Evolutionary conservation across 2,888 invertebrate species (phyloP), one percentile per base, ranked within the genome.

Genomic region (Hololepta plana): DNA sequence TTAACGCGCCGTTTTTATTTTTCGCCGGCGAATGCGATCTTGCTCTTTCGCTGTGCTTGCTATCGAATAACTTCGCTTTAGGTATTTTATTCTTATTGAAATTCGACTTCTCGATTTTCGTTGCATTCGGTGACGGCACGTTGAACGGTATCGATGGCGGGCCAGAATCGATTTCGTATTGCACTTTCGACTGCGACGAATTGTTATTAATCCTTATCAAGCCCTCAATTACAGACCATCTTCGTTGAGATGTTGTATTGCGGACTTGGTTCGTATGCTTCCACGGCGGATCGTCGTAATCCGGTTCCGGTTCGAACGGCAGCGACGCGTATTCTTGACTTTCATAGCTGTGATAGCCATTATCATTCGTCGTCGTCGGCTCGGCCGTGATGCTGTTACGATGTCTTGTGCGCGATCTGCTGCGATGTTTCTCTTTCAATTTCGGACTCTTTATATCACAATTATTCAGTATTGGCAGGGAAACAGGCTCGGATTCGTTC

Each of bases 271-370:
- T 23, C 6, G 20, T 20, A 10, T 23, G 20, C 15, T 26, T 17
- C 35, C 32, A 33, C 4, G 29, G 31, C 4, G 43, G 33, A 19
- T 38, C 37, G 27, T 55, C 53, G 32, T 55, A 55, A 38, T 55
- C 55, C 4, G 55, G 55, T 16, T 51, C 52, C 4, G 55, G 55
- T 35, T 53, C 55, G 34, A 48, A 53, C 7, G 49, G 49, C 10
- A 49, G 33, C 9, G 46, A 44, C 23, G 46, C 46, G 33, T 44
- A 48, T 7, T 7, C n/a, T 23, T 44, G 46, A 24, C 46, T 48
- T 30, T 46, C 46, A 27, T 46, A 46, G 35, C 45, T 50, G 32
- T 49, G 44, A 37, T 48, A 52, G 26, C 49, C 49, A 31, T 45
- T 42, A 36, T 51, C 49, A 15, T 3, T 9, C 5, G 26, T 26